A percentile compares a stretch with the other conserved stretches of the same genome.
phyloP scores from a whole-genome alignment of 2,113 vertebrate species.

The Poeciliopsis retropinna region DNA sequence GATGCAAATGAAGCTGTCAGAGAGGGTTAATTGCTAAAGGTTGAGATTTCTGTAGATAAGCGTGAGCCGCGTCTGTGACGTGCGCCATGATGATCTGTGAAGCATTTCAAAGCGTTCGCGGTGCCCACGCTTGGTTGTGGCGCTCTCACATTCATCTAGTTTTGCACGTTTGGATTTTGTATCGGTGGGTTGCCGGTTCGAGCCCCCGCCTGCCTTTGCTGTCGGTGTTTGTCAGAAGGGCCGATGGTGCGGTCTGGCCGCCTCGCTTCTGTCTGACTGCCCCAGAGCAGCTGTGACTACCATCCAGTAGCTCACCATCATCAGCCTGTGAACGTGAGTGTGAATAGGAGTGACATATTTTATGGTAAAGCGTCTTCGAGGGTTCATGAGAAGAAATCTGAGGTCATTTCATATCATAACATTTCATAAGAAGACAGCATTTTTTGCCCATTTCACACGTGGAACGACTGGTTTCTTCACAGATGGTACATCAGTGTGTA shows the following conservation, averaged over 20 bases:
- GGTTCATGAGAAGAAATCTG: neutral
- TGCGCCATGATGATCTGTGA: neutral
- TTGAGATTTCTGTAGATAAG: neutral
- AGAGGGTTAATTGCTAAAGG: neutral
- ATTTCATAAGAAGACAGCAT: neutral
- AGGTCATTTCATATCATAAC: neutral
- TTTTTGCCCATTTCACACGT: neutral
- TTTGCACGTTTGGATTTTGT: neutral
- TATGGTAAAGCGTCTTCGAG: neutral
- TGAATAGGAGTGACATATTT: too few species aligned
- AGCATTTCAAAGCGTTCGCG: neutral
- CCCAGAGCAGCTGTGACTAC: too few species aligned
- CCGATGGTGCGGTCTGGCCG: too few species aligned
- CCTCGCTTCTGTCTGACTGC: too few species aligned
- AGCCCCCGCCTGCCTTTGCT: too few species aligned
- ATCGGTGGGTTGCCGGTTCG: too few species aligned
- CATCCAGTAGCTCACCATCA: too few species aligned
- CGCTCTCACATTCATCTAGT: neutral
- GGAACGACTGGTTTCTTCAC: neutral
- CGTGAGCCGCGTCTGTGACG: neutral
- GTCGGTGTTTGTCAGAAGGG: too few species aligned
- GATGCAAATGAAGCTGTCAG: neutral
- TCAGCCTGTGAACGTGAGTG: too few species aligned
- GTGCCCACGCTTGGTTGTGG: neutral
- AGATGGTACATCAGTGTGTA: neutral